Evolutionary conservation across 64 coral and sea anemone species (phyloP).

Genomic region (Catalaphyllia jardinei): DNA sequence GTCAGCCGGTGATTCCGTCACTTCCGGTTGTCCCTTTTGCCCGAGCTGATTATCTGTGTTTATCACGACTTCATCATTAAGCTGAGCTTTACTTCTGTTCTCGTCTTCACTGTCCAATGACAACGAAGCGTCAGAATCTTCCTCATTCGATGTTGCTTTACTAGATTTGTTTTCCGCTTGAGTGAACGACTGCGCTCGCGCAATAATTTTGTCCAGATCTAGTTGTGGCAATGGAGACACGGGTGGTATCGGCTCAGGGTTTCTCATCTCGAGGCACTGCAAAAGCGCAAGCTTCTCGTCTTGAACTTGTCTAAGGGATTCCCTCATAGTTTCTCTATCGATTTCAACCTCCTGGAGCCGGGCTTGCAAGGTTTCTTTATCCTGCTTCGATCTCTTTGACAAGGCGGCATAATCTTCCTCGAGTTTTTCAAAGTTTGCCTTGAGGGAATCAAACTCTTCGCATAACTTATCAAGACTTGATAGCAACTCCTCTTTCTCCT

Average conservation of each 20-base stretch:
- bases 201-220: conserved; percentile 46
- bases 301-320: conserved; percentile 64
- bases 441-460: conserved; percentile 45
- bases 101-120: conserved; percentile 31
- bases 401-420: conserved; percentile 34
- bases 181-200: conserved; percentile 37
- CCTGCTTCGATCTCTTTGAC: conserved; percentile 49
- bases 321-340: conserved; percentile 58
- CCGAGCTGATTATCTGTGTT: neutral
- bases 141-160: conserved; percentile 43
- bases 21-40: neutral
- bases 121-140: neutral
- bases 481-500: conserved; percentile 49
- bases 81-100: neutral
- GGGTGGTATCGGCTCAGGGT: conserved; percentile 1
- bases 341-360: conserved; percentile 59
- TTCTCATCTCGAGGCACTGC: conserved; percentile 79
- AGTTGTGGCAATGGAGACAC: conserved; percentile 21
- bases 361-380: conserved; percentile 55
- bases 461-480: conserved; percentile 57
- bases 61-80: neutral
- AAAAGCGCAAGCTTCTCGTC: conserved; percentile 83
- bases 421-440: conserved; percentile 50
- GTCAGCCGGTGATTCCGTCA: neutral
- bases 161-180: conserved; percentile 19